Evolutionary conservation across 2,797 vertebrate genomes (phyloP), one percentile per base, ranked within the genome.

Genomic region (Thamnophis elegans): DNA sequence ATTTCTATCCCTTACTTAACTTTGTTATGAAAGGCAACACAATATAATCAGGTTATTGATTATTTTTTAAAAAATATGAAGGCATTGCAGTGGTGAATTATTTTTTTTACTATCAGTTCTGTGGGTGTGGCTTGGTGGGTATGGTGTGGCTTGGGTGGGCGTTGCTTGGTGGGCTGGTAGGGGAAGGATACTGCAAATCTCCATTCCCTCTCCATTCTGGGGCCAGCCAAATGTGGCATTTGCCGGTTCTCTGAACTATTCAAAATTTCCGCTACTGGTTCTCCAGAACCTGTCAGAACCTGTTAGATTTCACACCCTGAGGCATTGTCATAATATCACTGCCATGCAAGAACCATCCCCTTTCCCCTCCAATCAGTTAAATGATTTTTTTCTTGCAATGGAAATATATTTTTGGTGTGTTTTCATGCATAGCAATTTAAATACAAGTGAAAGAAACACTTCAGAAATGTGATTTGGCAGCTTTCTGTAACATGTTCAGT

Each of bases 381-480:
- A 47, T 18, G 18, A 36, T 3, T 60, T 94, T 91, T 94, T 92
- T 92, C 87, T 14, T 92, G 88, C 68, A 90, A 22, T 10, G 22
- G 51, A n/a, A 92, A 68, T 13, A 5, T 62, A 9, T 73, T 73
- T 53, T 59, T 25, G 91, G 9, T 13, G 58, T 90, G 12, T 36
- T 87, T 62, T 62, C 32, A 60, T 78, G 62, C 53, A 26, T 51
- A 82, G 54, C 85, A 78, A 89, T 89, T 89, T 68, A 47, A 42
- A 13, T 60, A 22, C 32, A 36, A 54, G 36, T n/a, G 13, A 42
- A 86, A 7, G 7, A 68, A 55, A 91, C 68, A 54, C 5, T 94
- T 94, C 42, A 87, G 82, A 26, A 55, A 93, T 65, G 5, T 5
- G 92, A 12, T 90, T 93, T 85, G 92, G 51, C 85, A 94, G 58